Evolutionary conservation across 2,113 vertebrate species (phyloP).

Genomic region (Pandion haliaetus): DNA sequence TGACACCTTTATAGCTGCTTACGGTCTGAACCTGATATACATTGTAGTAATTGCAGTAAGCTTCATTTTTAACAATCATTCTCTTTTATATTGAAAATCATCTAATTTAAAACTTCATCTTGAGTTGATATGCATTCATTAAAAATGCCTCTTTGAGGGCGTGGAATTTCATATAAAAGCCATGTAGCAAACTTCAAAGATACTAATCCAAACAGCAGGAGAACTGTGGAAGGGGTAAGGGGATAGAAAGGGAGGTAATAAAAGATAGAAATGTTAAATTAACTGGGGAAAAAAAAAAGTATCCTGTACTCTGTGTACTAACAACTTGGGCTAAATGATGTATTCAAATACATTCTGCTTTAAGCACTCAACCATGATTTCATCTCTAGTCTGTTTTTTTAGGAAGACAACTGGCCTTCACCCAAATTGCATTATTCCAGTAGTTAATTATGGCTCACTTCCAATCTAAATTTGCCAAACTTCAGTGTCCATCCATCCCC

Average conservation of each 20-base stretch:
- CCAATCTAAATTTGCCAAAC: background rate
- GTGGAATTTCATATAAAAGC: background rate
- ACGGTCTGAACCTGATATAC: background rate
- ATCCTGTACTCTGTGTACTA: background rate
- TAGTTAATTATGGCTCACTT: background rate
- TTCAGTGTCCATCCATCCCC: background rate
- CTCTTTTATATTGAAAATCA: background rate
- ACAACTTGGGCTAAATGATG: background rate
- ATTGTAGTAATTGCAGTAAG: background rate
- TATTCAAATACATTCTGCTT: background rate
- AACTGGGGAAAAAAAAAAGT: background rate
- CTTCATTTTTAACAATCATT: background rate
- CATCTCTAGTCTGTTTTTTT: background rate
- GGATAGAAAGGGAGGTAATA: background rate
- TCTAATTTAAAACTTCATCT: background rate
- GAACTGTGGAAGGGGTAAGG: background rate
- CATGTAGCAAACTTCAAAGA: background rate
- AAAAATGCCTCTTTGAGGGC: background rate
- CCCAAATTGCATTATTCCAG: background rate
- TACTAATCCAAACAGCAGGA: background rate
- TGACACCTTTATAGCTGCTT: background rate
- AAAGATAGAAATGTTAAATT: background rate
- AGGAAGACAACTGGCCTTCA: background rate
- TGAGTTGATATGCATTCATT: background rate
- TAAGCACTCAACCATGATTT: background rate